Conservation (phyloP, 2,888 invertebrate genomes). For the Seladonia tumulorum region DNA sequence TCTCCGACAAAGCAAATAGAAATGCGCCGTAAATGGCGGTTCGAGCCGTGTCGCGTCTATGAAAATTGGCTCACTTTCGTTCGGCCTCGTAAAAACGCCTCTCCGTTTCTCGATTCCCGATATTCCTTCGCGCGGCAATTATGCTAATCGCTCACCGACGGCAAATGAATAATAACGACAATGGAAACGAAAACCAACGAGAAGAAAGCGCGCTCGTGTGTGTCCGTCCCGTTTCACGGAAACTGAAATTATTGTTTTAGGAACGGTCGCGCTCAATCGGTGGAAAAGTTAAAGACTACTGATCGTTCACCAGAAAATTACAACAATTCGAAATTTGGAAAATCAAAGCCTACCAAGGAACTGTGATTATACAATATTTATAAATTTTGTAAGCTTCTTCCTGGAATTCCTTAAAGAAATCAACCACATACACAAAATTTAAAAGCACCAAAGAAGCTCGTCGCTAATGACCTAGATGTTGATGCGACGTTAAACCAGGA, state of each 20-base stretch:
- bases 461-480: too few species aligned
- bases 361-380: too few species aligned
- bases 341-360: not conserved
- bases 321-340: not conserved
- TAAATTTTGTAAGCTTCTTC: too few species aligned
- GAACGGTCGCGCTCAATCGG: not conserved
- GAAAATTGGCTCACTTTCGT: constrained; percentile 68
- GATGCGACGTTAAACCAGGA: too few species aligned
- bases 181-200: constrained; percentile 6
- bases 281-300: not conserved
- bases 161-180: constrained; percentile 17
- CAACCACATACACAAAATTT: too few species aligned
- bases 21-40: constrained; percentile 49
- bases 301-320: not conserved
- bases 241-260: not conserved
- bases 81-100: constrained; percentile 41
- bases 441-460: too few species aligned
- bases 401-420: too few species aligned
- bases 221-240: not conserved
- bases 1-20: constrained; percentile 69
- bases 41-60: constrained; percentile 53
- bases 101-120: not conserved
- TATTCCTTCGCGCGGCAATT: constrained; percentile 9
- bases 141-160: not conserved
- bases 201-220: not conserved